phyloP scores from a whole-genome alignment of 2,113 vertebrate species.

The Chrysochloris asiatica region DNA sequence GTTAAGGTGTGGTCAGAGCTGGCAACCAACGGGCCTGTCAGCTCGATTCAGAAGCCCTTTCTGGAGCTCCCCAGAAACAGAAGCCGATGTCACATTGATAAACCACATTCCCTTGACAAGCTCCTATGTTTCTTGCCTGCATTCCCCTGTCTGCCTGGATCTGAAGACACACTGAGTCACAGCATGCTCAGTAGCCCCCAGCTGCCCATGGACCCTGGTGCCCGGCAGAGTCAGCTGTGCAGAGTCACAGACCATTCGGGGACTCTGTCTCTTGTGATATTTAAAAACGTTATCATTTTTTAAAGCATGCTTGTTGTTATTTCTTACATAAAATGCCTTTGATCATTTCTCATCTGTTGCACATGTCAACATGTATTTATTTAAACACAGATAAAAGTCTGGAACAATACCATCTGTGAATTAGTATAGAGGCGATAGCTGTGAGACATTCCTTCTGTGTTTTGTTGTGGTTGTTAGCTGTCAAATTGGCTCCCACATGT shows the following conservation, averaged over 20 bases:
- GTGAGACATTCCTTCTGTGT: not conserved
- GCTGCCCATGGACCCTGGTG: not conserved
- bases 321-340: not conserved
- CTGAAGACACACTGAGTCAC: slow-evolving; percentile 75
- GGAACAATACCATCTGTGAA: not conserved
- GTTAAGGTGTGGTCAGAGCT: not conserved
- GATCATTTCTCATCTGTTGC: not conserved
- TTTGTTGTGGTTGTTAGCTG: not conserved
- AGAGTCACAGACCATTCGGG: accelerated
- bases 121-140: slow-evolving; percentile 83
- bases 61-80: slow-evolving; percentile 74
- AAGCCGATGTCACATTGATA: slow-evolving; percentile 83
- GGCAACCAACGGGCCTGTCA: slow-evolving; percentile 48
- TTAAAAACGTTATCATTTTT: not conserved
- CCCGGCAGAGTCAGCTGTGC: not conserved
- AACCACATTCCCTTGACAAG: slow-evolving; percentile 79
- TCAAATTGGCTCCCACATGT: too few species aligned
- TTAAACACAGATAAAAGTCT: not conserved
- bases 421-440: not conserved
- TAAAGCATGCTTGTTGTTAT: not conserved
- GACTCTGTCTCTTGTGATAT: not conserved
- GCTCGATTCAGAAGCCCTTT: slow-evolving; percentile 10
- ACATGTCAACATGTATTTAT: not conserved
- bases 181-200: slow-evolving; percentile 28
- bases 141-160: slow-evolving; percentile 74